Evolutionary conservation across 1,140 invertebrate genomes (phyloP), one percentile per base, ranked within the genome.

Genomic region (Anadara kagoshimensis): DNA sequence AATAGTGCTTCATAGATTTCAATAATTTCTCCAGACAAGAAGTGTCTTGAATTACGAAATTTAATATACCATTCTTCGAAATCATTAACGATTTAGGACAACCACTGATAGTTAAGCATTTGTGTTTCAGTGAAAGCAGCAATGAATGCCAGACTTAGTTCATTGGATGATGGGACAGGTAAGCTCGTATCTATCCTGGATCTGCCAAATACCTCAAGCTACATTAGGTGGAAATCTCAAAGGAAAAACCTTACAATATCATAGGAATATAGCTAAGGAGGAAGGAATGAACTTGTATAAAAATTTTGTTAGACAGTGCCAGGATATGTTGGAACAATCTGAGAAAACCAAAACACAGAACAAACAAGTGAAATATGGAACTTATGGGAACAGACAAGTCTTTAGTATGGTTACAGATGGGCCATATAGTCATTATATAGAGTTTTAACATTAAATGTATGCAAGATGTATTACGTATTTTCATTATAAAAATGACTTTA

Each of bases 311-410:
- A 43, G 81, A 49, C 67, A 75, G 47, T 83, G 87, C 56, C 69
- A 64, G 66, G 75, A 85, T 20, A 56, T 65, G 14, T 67, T 84
- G 49, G 54, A 81, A 45, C 57, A 71, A n/a, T 75, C 67, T 73
- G 74, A 67, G 18, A 76, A 76, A 75, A 74, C 67, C 45, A 75
- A 58, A 54, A 79, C 81, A 66, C 45, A 56, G 53, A 74, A 76
- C 41, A 71, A 63, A 36, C 73, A 74, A 20, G 88, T 91, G 7
- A 63, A 80, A 61, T 59, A 68, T 69, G 90, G 90, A 18, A 87
- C 87, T 3, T 91, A 90, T 81, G 90, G 90, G 18, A 87, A 89
- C 58, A 78, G 89, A 75, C 90, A 91, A 77, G 89, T 90, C 56
- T 83, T 91, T 47, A 83, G 75, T 8, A 87, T 86, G 66, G 85